These are phyloP conservation scores for Carollia perspicillata DNA, from an alignment of 2,113 vertebrate genomes.

Conservation along the genomic window DNA sequence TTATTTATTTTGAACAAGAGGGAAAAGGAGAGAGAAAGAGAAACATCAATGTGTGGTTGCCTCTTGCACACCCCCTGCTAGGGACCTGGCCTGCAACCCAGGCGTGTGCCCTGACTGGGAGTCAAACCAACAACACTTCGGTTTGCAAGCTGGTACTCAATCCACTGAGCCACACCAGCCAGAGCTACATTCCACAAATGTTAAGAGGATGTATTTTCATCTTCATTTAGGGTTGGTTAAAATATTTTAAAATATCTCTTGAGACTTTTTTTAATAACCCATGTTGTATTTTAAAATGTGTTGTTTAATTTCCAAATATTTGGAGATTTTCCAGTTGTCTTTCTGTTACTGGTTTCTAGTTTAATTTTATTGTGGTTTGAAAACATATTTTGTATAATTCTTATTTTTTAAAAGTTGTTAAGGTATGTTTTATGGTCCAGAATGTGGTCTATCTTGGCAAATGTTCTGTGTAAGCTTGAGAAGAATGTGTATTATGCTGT, in stretches of 20 bases:
- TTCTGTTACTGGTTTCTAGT: background rate
- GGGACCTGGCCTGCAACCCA: no score
- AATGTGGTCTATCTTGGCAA: background rate
- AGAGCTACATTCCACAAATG: background rate
- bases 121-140: no score
- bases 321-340: background rate
- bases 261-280: background rate
- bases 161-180: no score
- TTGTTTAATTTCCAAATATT: slow-evolving; percentile 23
- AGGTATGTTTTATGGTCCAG: background rate
- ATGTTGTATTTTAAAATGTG: background rate
- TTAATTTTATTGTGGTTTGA: background rate
- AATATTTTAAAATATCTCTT: background rate
- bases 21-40: no score
- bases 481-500: background rate
- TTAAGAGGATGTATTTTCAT: background rate
- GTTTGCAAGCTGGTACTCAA: no score
- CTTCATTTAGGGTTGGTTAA: background rate
- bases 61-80: no score
- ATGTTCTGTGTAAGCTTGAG: background rate
- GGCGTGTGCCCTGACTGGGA: no score
- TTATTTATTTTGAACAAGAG: no score
- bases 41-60: no score
- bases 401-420: background rate
- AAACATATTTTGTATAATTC: background rate